Evolutionary conservation across 2,888 invertebrate genomes (phyloP), one percentile per base, ranked within the genome.

Genomic region (Parelbella ahira): DNA sequence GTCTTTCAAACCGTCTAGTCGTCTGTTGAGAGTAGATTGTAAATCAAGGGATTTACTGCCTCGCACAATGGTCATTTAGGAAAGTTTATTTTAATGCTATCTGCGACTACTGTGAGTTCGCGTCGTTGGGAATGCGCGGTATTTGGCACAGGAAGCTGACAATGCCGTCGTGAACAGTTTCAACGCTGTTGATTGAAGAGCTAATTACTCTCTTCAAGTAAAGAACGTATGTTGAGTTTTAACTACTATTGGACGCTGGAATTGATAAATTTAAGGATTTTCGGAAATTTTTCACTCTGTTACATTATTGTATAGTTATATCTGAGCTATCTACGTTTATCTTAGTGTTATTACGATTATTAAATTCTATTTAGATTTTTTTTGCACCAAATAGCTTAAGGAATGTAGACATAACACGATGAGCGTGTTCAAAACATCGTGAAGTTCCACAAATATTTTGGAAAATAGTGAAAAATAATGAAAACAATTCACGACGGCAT

Each of bases 1-100:
- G 51, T 58, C 53, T 53, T 50, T 44, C 50, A 53, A 53, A 58
- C 55, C 37, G 44, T n/a, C n/a, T n/a, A n/a, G n/a, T 15, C 15
- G 15, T 55, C 54, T 54, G 54, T 37, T 48, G 28, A 37, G 46
- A 55, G 51, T 45, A 45, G 24, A 41, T 44, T 34, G 49, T 68
- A 67, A 69, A 69, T 70, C 55, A 60, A 44, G 10, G 38, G 48
- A 53, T 70, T 71, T 67, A 71, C 54, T 51, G 53, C 56, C 48
- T 38, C 49, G 44, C 44, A 51, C 54, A 58, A 51, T 56, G 50
- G 53, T 48, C 54, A 53, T 53, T 56, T 33, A 36, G 47, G 44
- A 48, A 48, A 49, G 51, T 58, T 52, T 53, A 60, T 63, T 58
- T 61, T 58, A 60, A 56, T 61, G 49, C 53, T 58, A 55, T 57